These are phyloP conservation scores for Spinus olivaceus DNA, from an alignment of 2,797 vertebrate species.

Conservation along the genomic window DNA sequence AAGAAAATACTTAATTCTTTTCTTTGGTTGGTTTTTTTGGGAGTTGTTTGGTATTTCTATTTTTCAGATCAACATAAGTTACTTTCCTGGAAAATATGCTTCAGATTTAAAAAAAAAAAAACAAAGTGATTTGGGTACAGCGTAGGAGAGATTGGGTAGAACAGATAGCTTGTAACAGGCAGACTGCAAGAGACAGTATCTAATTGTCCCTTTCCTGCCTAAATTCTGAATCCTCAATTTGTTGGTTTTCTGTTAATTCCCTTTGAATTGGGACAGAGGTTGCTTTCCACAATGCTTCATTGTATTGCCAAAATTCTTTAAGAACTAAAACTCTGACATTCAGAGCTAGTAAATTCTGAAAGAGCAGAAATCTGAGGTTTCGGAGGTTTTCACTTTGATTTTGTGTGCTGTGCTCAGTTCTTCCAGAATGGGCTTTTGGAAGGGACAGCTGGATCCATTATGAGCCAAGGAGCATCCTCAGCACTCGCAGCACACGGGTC, in stretches of 20 bases:
- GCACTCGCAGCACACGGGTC: constrained; percentile 70
- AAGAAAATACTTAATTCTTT: background rate
- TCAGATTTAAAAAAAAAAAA: background rate
- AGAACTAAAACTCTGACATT: background rate
- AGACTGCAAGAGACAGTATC: background rate
- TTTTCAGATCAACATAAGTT: background rate
- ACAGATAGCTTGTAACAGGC: background rate
- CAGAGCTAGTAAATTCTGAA: background rate
- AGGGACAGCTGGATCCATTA: constrained; percentile 78
- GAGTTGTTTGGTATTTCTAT: background rate
- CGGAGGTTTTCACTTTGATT: background rate
- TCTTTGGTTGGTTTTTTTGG: background rate
- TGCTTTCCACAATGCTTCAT: background rate
- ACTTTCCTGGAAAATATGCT: background rate
- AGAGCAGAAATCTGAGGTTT: background rate
- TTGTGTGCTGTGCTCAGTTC: constrained; percentile 60
- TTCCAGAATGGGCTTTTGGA: constrained; percentile 86
- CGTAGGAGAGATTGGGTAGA: background rate
- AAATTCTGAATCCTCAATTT: background rate
- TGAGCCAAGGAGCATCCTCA: constrained; percentile 75
- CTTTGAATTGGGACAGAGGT: background rate
- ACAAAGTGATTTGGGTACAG: background rate
- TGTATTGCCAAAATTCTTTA: background rate
- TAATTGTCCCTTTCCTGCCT: background rate
- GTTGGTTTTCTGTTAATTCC: background rate